Percentiles rank a stretch among this genome's conserved stretches.
Evolutionary conservation across 1,140 invertebrate species (phyloP).

Genomic region (Planococcus citri): DNA sequence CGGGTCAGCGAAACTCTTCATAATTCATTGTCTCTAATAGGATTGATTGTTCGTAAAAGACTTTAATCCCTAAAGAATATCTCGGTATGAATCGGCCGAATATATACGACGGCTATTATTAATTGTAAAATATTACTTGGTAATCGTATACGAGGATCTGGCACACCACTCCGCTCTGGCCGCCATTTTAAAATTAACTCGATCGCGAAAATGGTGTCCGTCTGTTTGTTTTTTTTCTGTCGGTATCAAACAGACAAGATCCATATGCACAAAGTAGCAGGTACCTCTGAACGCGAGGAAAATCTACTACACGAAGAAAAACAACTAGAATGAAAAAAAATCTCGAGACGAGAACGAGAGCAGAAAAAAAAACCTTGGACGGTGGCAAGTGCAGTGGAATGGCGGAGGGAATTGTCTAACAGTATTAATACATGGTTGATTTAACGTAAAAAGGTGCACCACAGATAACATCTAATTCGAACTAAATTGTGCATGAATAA

Average conservation of each 20-base stretch:
- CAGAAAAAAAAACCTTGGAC: neutral
- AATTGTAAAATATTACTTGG: conserved; percentile 4
- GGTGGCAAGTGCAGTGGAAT: too few relatives aligned
- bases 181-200: neutral
- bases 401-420: neutral
- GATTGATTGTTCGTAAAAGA: conserved; percentile 18
- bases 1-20: conserved; percentile 14
- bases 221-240: neutral
- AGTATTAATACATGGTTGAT: neutral
- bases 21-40: conserved; percentile 19
- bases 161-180: too few relatives aligned
- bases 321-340: too few relatives aligned
- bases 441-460: conserved; percentile 2
- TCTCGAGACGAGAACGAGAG: neutral
- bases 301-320: too few relatives aligned
- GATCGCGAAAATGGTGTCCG: neutral
- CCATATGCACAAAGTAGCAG: too few relatives aligned
- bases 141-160: neutral
- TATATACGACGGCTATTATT: conserved; percentile 7
- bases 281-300: too few relatives aligned
- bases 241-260: too few relatives aligned
- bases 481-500: conserved; percentile 4
- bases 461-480: neutral
- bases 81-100: neutral
- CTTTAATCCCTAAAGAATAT: conserved; percentile 17